phyloP scores from a whole-genome alignment of 2,797 vertebrate species.

The Scolopax bukidnonensis region DNA sequence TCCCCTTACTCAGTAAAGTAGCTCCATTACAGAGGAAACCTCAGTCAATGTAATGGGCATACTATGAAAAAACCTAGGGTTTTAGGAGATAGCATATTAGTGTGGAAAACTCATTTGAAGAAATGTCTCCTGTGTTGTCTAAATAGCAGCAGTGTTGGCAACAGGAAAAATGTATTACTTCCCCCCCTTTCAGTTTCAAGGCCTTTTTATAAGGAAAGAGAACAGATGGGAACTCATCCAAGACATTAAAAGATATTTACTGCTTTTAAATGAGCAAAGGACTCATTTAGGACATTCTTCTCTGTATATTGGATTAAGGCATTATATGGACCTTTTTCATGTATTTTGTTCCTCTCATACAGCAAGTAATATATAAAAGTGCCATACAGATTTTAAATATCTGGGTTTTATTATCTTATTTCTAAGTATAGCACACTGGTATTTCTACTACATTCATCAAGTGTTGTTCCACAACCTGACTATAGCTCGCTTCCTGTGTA shows the following conservation, averaged over 20 bases:
- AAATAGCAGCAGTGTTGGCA: not conserved
- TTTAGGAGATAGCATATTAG: not conserved
- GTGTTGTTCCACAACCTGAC: not conserved
- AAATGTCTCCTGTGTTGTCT: not conserved
- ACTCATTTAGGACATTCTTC: not conserved
- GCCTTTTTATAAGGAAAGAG: not conserved
- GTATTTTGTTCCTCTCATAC: not conserved
- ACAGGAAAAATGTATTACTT: not conserved
- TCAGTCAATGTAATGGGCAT: not conserved
- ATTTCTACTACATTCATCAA: not conserved
- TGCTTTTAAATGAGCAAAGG: slow-evolving; percentile 26
- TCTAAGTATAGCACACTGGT: not conserved
- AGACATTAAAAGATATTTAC: slow-evolving; percentile 13
- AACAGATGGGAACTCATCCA: not conserved
- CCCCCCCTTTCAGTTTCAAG: not conserved
- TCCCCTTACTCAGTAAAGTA: not conserved
- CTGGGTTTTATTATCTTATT: not conserved
- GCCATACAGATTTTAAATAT: not conserved
- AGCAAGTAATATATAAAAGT: not conserved
- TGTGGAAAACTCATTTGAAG: not conserved
- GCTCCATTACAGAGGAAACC: not conserved
- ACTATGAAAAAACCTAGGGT: not conserved
- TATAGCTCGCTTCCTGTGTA: not conserved
- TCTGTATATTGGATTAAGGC: not conserved
- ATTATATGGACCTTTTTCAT: not conserved